These are phyloP conservation scores for Pachyrhynchus sulphureomaculatus DNA, from an alignment of 1,140 invertebrate genomes.

Conservation along the genomic window DNA sequence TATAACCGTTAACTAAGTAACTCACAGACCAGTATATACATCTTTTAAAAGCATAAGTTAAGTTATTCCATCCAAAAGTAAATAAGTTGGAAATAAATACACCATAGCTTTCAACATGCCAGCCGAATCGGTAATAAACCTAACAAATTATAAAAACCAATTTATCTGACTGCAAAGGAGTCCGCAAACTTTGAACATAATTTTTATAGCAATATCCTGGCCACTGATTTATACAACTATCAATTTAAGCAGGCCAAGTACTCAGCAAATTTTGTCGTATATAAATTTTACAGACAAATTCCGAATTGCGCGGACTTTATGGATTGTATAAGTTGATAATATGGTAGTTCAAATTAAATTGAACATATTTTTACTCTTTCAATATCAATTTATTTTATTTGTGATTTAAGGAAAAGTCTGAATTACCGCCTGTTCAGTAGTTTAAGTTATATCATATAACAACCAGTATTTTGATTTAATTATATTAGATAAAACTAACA, in stretches of 20 bases:
- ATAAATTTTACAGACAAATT: slow-evolving; percentile 40
- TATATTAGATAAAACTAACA: no score
- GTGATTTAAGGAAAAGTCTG: no score
- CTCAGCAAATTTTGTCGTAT: slow-evolving; percentile 46
- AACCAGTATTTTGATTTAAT: no score
- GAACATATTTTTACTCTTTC: slow-evolving; percentile 24
- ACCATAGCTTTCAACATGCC: slow-evolving; percentile 15
- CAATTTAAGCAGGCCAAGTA: slow-evolving; percentile 44
- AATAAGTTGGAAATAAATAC: no score
- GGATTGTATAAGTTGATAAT: slow-evolving; percentile 39
- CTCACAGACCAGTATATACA: no score
- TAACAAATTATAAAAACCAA: slow-evolving; percentile 48
- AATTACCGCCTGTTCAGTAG: no score
- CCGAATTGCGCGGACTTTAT: slow-evolving; percentile 37
- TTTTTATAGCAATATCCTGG: slow-evolving; percentile 47
- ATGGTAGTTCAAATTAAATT: slow-evolving; percentile 36
- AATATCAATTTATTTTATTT: no score
- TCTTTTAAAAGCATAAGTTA: no score
- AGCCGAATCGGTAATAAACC: slow-evolving; percentile 37
- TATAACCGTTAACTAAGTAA: no score
- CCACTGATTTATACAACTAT: slow-evolving; percentile 47
- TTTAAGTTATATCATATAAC: no score
- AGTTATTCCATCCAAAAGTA: background rate
- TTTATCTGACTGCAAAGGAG: slow-evolving; percentile 47
- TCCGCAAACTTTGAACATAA: slow-evolving; percentile 47